Base-by-base conservation (phyloP, 92 coral and sea anemone genomes). In the Micromussa lordhowensis region DNA sequence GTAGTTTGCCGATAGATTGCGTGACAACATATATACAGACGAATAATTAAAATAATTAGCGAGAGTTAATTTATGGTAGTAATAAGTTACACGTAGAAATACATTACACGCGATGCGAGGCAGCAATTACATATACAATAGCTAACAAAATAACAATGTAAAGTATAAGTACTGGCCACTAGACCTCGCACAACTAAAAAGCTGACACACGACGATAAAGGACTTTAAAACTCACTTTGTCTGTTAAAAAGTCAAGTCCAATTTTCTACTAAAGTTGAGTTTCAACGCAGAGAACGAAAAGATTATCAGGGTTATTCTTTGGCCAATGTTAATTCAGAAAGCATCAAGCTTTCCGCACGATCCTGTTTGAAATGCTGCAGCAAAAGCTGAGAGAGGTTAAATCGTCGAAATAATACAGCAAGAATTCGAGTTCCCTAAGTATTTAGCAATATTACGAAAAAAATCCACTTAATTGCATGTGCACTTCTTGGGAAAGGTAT, bases 31-130 rank as follows among this genome's bases (percentile, higher is more conserved):
- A 44, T 44, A 44, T 17, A 9, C 21, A 68, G 48, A 21, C 1
- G 49, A 40, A 18, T 57, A 79, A 80, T 59, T 59, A 21, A 38
- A 69, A 26, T 49, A 49, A 48, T 74, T 70, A 34, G 26, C 82
- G 64, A 49, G 29, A 29, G 34, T 70, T 82, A 38, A 82, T 28
- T 61, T 36, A 59, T 32, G 29, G 5, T 6, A 69, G 36, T 28
- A 31, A 69, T 82, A 69, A 82, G 30, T 68, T 48, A 69, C 86
- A 68, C 86, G 78, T 29, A 3, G 6, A 81, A 69, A 82, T 82
- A 68, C 51, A 82, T 82, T 82, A 82, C 86, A 21, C 86, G 86
- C 77, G 66, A 22, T 22, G 48, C 6, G 48, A 44, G 12, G 21
- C 26, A 24, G 35, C 51, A 29, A 57, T 32, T 24, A 80, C 51